Base-by-base conservation (phyloP, 1,140 invertebrate species). In the Pteromalus puparum region DNA sequence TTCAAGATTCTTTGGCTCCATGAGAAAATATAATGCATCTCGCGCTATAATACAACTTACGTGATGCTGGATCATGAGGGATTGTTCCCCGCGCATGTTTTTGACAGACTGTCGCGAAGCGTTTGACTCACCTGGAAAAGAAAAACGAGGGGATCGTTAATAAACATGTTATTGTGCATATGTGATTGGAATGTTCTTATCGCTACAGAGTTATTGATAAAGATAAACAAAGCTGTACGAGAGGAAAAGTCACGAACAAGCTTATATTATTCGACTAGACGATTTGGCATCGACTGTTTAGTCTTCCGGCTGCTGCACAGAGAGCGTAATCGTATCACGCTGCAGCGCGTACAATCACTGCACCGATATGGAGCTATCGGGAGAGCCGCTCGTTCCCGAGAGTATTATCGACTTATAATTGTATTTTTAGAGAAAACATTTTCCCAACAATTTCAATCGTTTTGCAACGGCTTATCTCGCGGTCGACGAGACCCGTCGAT, bases 301-400 rank as follows among this genome's bases (percentile, higher is more conserved):
- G 91, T 92, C 91, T 92, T 91, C 89, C 88, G 86, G 73, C 76
- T 70, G 68, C 68, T 28, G 68, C 68, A 2, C 26, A 72, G 78
- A 88, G 89, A 89, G 88, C 90, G 89, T 91, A 84, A 91, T 89
- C 90, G 87, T 90, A 92, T 92, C 91, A n/a, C n/a, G 87, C 38
- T 42, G 38, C 88, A 38, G 84, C 18, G 0, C 82, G 74, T 30
- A 85, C 91, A 92, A 92, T 92, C 92, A 89, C 68, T 85, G 84
- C 88, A 86, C 75, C 90, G 91, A 92, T 91, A 90, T 86, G 81
- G 61, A 30, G 68, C 78, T 91, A 90, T 91, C 89, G 88, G 10
- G 38, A 88, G 87, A 85, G 85, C 18, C 48, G 30, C 53, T 80
- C 75, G 81, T 53, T 78, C 53, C 72, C 70, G 79, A 75, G 84